Conservation (phyloP, 1,140 invertebrate genomes). For the Lordiphosa collinella region DNA sequence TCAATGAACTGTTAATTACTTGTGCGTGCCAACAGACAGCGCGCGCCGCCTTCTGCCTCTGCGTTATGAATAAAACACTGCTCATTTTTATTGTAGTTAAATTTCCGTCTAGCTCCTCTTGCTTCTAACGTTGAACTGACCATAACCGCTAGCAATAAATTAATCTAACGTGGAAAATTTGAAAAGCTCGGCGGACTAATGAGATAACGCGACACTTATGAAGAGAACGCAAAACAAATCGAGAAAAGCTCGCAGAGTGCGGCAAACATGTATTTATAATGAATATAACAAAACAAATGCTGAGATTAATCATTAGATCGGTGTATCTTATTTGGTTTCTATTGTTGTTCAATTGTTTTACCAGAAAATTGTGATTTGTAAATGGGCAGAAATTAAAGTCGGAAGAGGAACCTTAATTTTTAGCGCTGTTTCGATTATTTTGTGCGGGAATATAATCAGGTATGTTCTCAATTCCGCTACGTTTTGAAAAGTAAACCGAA, state of each 20-base stretch:
- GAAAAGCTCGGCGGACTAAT: not conserved
- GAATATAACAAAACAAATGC: not conserved
- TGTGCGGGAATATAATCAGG: no score
- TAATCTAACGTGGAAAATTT: not conserved
- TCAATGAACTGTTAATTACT: slow-evolving; percentile 5
- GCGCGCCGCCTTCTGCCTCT: slow-evolving; percentile 19
- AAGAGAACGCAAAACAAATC: not conserved
- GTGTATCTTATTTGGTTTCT: no score
- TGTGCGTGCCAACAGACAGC: slow-evolving; percentile 3
- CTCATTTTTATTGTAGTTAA: slow-evolving; percentile 25
- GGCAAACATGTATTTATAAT: not conserved
- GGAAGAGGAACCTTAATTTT: no score
- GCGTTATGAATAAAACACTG: slow-evolving; percentile 19
- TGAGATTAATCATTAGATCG: no score
- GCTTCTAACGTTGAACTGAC: not conserved
- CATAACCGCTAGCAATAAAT: not conserved
- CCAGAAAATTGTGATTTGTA: no score
- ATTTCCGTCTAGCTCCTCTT: slow-evolving; percentile 22
- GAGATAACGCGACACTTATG: no score
- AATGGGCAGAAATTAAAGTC: no score
- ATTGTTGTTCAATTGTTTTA: no score
- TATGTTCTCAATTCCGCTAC: no score
- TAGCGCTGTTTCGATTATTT: no score
- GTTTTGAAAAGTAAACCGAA: no score
- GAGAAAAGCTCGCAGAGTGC: not conserved